Conservation (phyloP, 2,888 invertebrate species). For the Drosophila tanythrix region DNA sequence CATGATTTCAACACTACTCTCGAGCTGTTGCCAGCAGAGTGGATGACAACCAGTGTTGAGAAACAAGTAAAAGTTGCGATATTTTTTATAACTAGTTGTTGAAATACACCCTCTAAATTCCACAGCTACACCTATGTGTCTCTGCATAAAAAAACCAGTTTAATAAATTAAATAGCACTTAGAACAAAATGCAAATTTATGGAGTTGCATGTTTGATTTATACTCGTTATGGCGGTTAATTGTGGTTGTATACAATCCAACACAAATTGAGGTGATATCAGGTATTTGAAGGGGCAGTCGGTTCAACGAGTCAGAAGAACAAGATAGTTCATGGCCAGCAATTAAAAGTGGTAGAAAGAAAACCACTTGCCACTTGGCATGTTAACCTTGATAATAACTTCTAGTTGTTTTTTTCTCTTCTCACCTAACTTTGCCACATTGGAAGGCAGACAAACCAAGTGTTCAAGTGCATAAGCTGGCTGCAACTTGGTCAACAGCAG, state of each 20-base stretch:
- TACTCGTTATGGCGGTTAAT: constrained; percentile 30
- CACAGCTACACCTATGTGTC: constrained; percentile 9
- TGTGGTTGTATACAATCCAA: constrained; percentile 1
- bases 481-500: constrained; percentile 64
- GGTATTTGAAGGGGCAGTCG: constrained; percentile 12
- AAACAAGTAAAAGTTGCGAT: background rate
- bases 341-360: constrained; percentile 62
- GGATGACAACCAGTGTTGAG: background rate
- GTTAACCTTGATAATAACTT: constrained; percentile 74
- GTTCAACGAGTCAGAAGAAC: constrained; percentile 52
- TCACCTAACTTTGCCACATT: constrained; percentile 6
- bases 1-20: background rate
- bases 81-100: background rate
- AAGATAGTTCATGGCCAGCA: constrained; percentile 49
- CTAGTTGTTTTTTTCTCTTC: constrained; percentile 21
- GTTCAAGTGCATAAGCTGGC: constrained; percentile 71
- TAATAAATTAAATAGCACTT: constrained; percentile 8
- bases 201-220: constrained; percentile 28
- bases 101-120: background rate
- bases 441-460: constrained; percentile 40
- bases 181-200: constrained; percentile 31
- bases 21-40: background rate
- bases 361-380: constrained; percentile 64
- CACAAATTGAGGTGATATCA: constrained; percentile 29
- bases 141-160: constrained; percentile 18